phyloP scores from a whole-genome alignment of 2,888 invertebrate species.

The Clivina fossor region DNA sequence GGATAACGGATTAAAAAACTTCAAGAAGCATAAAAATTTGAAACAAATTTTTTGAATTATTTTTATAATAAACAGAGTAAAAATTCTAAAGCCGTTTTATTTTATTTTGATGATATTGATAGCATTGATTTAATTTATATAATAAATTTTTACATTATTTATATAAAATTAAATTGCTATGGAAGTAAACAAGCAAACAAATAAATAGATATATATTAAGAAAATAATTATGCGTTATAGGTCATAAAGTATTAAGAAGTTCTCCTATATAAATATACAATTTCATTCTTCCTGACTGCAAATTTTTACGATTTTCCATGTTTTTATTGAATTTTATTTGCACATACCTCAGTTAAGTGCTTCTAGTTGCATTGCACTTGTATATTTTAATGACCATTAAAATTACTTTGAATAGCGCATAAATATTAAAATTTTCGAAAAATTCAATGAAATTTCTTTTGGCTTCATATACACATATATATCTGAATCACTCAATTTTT shows the following conservation, averaged over 20 bases:
- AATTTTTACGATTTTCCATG: conserved; percentile 21
- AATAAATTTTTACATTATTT: too few species aligned
- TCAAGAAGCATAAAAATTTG: too few species aligned
- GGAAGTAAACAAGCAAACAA: too few species aligned
- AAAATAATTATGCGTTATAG: conserved; percentile 2
- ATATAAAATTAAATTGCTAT: too few species aligned
- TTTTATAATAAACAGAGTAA: too few species aligned
- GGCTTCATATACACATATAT: too few species aligned
- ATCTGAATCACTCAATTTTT: neutral
- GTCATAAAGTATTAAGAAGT: conserved; percentile 9
- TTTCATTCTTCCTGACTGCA: conserved; percentile 10
- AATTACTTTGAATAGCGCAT: conserved; percentile 21
- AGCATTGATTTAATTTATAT: too few species aligned
- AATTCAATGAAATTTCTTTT: conserved; percentile 12
- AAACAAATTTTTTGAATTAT: too few species aligned
- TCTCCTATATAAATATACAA: too few species aligned
- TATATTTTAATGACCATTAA: conserved; percentile 22
- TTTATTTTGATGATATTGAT: too few species aligned
- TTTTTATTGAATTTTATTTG: conserved; percentile 28
- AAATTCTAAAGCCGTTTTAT: too few species aligned
- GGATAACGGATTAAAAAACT: too few species aligned
- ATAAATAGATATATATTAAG: conserved; percentile 7
- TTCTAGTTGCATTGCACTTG: conserved; percentile 6
- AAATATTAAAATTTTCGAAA: conserved; percentile 18
- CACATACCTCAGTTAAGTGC: conserved; percentile 19